Conservation (phyloP, 2,797 vertebrate genomes). For the Clamator glandarius region DNA sequence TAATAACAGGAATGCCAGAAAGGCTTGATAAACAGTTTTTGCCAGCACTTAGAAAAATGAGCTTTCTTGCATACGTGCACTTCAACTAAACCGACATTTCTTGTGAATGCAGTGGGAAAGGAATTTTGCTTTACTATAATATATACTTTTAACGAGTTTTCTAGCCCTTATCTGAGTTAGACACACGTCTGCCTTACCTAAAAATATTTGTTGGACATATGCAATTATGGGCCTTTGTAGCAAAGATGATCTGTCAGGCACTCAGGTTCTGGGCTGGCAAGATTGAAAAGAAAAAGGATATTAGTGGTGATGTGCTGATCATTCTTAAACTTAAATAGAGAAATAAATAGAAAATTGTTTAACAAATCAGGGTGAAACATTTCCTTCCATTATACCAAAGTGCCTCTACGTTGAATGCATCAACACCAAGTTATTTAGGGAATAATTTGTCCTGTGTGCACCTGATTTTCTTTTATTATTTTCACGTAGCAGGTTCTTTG, state of each 20-base stretch:
- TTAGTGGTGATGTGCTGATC: neutral
- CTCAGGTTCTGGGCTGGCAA: neutral
- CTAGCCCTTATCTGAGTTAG: constrained; percentile 19
- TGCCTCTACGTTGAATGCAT: neutral
- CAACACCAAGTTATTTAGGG: neutral
- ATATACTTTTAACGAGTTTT: neutral
- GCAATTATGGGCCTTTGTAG: neutral
- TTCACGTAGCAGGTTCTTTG: neutral
- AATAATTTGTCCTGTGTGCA: neutral
- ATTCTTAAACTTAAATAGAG: neutral
- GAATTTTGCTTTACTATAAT: neutral
- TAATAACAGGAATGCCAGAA: neutral
- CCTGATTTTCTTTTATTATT: neutral
- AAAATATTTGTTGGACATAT: neutral
- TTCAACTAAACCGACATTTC: neutral
- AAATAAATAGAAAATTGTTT: neutral
- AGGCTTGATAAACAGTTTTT: neutral
- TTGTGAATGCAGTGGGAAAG: neutral
- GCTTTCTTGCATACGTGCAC: neutral
- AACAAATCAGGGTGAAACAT: neutral
- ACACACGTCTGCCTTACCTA: neutral
- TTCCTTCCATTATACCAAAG: constrained; percentile 8
- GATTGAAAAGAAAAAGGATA: neutral
- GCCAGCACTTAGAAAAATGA: neutral
- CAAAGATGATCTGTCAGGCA: neutral